phyloP scores from a whole-genome alignment of 2,888 invertebrate species.

The Ormyrus nitidulus region DNA sequence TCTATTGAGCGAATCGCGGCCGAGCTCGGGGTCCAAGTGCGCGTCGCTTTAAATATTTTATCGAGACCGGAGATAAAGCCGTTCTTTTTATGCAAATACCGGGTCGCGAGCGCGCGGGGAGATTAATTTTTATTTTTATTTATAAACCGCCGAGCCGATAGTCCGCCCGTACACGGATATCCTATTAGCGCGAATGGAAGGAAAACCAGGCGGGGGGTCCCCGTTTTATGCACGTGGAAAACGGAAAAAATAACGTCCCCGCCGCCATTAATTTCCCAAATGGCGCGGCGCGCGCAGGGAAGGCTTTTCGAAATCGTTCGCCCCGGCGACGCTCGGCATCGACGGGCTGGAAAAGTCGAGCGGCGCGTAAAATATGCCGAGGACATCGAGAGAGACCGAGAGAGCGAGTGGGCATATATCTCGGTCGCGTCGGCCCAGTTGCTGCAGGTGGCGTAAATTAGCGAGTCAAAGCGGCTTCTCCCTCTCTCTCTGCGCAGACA shows the following conservation, averaged over 20 bases:
- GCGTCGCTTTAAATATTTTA: slow-evolving; percentile 47
- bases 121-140: slow-evolving; percentile 51
- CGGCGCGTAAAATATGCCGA: no score
- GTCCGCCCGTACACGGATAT: neutral
- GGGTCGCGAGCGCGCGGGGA: neutral
- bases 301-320: no score
- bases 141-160: slow-evolving; percentile 8
- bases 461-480: slow-evolving; percentile 67
- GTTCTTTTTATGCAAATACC: slow-evolving; percentile 41
- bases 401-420: neutral
- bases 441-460: slow-evolving; percentile 70
- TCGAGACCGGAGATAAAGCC: slow-evolving; percentile 18
- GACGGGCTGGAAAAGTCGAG: no score
- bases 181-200: slow-evolving; percentile 21
- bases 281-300: no score
- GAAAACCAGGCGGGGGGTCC: neutral
- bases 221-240: no score
- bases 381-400: no score
- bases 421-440: slow-evolving; percentile 52
- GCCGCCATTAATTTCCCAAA: no score
- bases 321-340: no score
- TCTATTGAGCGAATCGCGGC: neutral
- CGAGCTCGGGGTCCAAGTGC: slow-evolving; percentile 1
- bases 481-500: slow-evolving; percentile 51
- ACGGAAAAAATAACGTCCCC: no score